These are phyloP conservation scores for Neuroterus valhalla DNA, from an alignment of 1,140 invertebrate genomes.

Conservation along the genomic window DNA sequence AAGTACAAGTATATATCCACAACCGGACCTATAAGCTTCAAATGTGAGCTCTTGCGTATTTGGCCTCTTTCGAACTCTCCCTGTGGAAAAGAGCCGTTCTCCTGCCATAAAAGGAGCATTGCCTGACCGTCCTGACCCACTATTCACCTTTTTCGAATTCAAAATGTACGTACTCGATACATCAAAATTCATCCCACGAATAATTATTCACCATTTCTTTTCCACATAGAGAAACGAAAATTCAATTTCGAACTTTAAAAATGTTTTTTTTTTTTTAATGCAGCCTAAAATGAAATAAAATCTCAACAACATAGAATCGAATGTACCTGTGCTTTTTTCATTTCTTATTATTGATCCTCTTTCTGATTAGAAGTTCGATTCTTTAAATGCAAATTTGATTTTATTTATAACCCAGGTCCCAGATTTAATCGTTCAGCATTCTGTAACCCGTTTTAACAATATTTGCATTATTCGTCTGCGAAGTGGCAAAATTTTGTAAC, in stretches of 20 bases:
- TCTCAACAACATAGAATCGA: too few species aligned
- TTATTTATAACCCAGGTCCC: neutral
- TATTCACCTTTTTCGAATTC: constrained; percentile 38
- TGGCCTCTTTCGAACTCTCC: constrained; percentile 56
- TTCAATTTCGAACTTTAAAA: neutral
- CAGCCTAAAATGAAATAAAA: neutral
- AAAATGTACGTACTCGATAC: neutral
- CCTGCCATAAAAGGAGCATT: constrained; percentile 60
- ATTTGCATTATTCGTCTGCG: constrained; percentile 7
- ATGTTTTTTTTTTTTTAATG: neutral
- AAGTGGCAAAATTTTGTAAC: neutral
- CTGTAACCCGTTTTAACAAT: neutral
- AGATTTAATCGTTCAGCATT: neutral
- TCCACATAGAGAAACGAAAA: neutral
- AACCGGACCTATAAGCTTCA: constrained; percentile 21
- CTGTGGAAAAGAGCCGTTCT: constrained; percentile 51
- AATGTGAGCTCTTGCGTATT: constrained; percentile 43
- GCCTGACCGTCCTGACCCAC: constrained; percentile 57
- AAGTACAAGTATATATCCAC: constrained; percentile 15
- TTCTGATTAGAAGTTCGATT: neutral
- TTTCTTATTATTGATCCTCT: neutral
- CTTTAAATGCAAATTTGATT: constrained; percentile 7
- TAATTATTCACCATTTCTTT: constrained; percentile 16
- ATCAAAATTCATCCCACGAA: neutral
- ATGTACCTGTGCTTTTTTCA: too few species aligned